Percentiles rank a stretch among this genome's conserved stretches.
phyloP scores from a whole-genome alignment of 35 echinoderm and acorn worm genomes.

The Stichopus chloronotus region DNA sequence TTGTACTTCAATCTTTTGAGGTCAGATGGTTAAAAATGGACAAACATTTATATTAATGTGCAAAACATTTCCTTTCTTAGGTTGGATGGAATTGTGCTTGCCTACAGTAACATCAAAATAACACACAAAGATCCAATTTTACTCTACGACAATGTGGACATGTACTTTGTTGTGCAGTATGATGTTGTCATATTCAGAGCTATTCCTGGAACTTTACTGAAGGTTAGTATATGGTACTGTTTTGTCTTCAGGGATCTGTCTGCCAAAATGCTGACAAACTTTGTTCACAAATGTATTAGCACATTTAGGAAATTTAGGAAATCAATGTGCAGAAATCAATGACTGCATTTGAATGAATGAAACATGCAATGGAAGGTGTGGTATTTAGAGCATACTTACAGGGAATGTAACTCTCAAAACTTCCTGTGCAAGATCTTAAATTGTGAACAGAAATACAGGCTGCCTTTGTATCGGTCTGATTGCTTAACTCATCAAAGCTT shows the following conservation, averaged over 20 bases:
- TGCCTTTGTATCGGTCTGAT: too few species aligned
- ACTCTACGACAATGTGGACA: slow-evolving; percentile 38
- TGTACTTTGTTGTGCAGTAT: slow-evolving; percentile 37
- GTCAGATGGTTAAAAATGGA: too few species aligned
- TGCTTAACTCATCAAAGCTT: too few species aligned
- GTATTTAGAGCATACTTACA: too few species aligned
- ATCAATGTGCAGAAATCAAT: not conserved
- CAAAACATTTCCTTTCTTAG: not conserved
- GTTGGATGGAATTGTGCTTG: slow-evolving; percentile 2
- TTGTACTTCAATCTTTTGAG: not conserved
- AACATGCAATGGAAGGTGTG: not conserved
- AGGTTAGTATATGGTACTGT: not conserved
- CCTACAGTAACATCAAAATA: slow-evolving; percentile 27
- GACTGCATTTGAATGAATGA: not conserved
- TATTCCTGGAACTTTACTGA: not conserved
- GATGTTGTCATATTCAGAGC: slow-evolving; percentile 43
- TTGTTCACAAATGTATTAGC: not conserved
- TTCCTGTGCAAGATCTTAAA: too few species aligned
- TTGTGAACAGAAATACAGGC: too few species aligned
- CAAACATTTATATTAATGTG: not conserved
- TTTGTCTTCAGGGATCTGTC: not conserved
- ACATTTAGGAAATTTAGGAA: not conserved
- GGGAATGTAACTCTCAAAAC: too few species aligned
- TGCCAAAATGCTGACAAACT: too few species aligned
- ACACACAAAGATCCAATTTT: not conserved